Conservation (phyloP, 2,888 invertebrate genomes). For the Drosophila affinis region DNA sequence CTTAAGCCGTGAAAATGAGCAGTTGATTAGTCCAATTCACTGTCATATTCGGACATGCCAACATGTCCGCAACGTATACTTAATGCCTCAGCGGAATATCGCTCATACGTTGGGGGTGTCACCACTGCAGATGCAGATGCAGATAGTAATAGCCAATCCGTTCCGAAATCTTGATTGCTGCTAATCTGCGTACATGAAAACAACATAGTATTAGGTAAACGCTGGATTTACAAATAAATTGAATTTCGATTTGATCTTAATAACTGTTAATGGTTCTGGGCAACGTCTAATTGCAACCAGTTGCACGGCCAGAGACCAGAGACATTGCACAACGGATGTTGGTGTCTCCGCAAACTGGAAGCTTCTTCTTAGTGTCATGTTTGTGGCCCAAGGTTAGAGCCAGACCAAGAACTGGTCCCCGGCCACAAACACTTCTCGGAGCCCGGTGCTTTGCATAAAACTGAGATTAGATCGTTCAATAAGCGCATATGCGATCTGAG, state of each 20-base stretch:
- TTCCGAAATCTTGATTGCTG: slow-evolving; percentile 22
- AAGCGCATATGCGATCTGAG: slow-evolving; percentile 6
- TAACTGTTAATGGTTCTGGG: slow-evolving; percentile 47
- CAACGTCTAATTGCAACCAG: slow-evolving; percentile 45
- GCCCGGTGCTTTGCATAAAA: slow-evolving; percentile 42
- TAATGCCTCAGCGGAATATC: slow-evolving; percentile 33
- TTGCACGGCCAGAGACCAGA: slow-evolving; percentile 4
- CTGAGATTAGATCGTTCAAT: slow-evolving; percentile 35
- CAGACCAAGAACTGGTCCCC: slow-evolving; percentile 45
- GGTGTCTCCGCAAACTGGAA: slow-evolving; percentile 34
- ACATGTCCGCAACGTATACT: slow-evolving; percentile 32
- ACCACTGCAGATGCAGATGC: neutral
- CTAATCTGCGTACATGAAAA: slow-evolving; percentile 30
- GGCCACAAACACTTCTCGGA: slow-evolving; percentile 35
- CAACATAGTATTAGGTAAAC: slow-evolving; percentile 38
- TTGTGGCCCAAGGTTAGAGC: slow-evolving; percentile 31
- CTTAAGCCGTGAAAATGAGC: neutral
- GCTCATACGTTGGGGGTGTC: slow-evolving; percentile 13
- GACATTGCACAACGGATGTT: slow-evolving; percentile 40
- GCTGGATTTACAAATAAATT: slow-evolving; percentile 56
- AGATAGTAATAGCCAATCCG: neutral
- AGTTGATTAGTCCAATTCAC: neutral
- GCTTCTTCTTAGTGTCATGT: slow-evolving; percentile 44
- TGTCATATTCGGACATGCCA: neutral
- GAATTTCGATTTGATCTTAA: slow-evolving; percentile 56